Conservation (phyloP, 2,113 vertebrate genomes). For the Halichoerus grypus region DNA sequence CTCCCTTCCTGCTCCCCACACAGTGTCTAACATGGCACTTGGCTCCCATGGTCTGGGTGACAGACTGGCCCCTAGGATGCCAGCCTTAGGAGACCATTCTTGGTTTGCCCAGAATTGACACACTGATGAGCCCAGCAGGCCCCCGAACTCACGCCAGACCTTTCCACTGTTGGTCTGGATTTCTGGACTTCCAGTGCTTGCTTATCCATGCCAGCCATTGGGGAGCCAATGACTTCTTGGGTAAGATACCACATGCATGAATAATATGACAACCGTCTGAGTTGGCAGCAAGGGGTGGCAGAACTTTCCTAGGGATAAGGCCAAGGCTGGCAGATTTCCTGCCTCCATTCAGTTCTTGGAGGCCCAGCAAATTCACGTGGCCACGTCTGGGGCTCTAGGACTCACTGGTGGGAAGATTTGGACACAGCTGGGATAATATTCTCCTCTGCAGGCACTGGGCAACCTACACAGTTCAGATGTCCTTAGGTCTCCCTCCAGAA, state of each 20-base stretch:
- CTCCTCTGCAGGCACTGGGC: neutral
- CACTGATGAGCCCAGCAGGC: neutral
- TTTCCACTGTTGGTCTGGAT: slow-evolving; percentile 67
- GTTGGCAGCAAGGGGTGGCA: slow-evolving; percentile 76
- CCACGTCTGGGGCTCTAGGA: neutral
- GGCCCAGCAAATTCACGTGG: slow-evolving; percentile 51
- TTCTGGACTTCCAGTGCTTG: slow-evolving; percentile 46
- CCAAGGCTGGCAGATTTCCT: slow-evolving; percentile 69
- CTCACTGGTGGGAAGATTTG: neutral
- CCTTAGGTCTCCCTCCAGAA: neutral
- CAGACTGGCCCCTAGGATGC: neutral
- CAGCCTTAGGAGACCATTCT: slow-evolving; percentile 40
- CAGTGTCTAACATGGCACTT: neutral
- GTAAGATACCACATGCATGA: slow-evolving; percentile 77
- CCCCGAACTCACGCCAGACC: slow-evolving; percentile 30
- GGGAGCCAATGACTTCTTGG: slow-evolving; percentile 30
- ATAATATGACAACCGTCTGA: slow-evolving; percentile 79
- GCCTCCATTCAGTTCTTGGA: slow-evolving; percentile 46
- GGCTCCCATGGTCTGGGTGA: neutral
- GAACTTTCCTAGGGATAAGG: slow-evolving; percentile 79
- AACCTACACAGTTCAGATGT: neutral
- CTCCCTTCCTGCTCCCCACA: neutral
- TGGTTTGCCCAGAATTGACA: slow-evolving; percentile 6
- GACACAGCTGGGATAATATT: neutral
- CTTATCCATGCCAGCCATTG: slow-evolving; percentile 60